phyloP scores from a whole-genome alignment of 2,888 invertebrate species.

The Caenorhabditis sp. region DNA sequence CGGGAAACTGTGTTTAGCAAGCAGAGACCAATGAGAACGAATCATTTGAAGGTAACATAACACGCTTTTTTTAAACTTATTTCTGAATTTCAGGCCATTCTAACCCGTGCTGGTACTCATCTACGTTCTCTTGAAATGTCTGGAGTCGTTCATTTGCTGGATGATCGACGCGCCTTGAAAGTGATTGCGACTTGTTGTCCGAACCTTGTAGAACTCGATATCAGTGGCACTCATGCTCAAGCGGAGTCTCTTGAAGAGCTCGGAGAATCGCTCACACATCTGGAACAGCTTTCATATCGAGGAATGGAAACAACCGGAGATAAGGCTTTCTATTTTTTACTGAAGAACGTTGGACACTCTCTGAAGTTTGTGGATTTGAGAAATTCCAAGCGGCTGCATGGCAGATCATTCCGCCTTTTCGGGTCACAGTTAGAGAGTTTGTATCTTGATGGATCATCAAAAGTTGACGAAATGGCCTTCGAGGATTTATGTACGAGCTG shows the following conservation, averaged over 20 bases:
- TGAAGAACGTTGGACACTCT: conserved; percentile 74
- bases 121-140: conserved; percentile 78
- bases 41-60: conserved; percentile 70
- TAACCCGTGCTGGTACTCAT: conserved; percentile 68
- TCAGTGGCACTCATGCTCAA: conserved; percentile 78
- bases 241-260: conserved; percentile 76
- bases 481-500: conserved; percentile 82
- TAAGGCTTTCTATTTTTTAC: conserved; percentile 81
- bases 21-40: conserved; percentile 76
- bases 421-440: conserved; percentile 78
- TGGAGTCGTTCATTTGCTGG: conserved; percentile 78
- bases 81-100: conserved; percentile 51
- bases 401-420: conserved; percentile 81
- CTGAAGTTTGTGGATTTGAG: conserved; percentile 80
- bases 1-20: conserved; percentile 75
- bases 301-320: conserved; percentile 80
- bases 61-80: background rate
- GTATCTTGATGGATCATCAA: conserved; percentile 79
- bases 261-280: conserved; percentile 74
- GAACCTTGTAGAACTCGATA: conserved; percentile 77
- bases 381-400: conserved; percentile 77
- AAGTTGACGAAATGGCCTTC: conserved; percentile 79
- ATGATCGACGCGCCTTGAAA: conserved; percentile 77
- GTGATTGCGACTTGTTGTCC: conserved; percentile 78
- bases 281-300: conserved; percentile 75